Evolutionary conservation across 2,888 invertebrate genomes (phyloP).

Genomic region (Cremastinae sp.): DNA sequence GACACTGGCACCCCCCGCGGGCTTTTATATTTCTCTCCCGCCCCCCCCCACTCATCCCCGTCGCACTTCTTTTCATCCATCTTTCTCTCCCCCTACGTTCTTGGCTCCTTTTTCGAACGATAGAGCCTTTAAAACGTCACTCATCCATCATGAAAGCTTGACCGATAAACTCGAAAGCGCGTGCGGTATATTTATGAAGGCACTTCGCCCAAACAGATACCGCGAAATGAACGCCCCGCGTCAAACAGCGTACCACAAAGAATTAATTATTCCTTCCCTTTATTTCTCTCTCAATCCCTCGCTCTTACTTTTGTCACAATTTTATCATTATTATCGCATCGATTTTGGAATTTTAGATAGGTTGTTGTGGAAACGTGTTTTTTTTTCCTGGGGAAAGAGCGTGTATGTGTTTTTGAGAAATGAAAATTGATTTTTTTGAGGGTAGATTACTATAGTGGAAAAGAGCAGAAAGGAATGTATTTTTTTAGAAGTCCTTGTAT

Average conservation of each 20-base stretch:
- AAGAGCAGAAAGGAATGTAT: no score
- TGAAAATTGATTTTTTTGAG: no score
- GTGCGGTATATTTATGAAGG: conserved; percentile 38
- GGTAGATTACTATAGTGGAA: no score
- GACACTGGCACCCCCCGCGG: conserved; percentile 7
- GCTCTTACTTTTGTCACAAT: neutral
- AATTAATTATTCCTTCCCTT: no score
- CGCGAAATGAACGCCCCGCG: conserved; percentile 32
- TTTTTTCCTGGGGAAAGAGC: no score
- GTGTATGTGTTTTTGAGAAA: no score
- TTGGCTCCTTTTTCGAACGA: conserved; percentile 15
- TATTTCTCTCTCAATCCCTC: neutral
- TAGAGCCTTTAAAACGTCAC: conserved; percentile 52
- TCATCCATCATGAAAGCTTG: conserved; percentile 57
- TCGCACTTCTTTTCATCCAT: neutral
- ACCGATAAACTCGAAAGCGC: conserved; percentile 53
- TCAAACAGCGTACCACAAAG: neutral
- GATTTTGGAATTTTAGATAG: no score
- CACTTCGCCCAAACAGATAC: conserved; percentile 20
- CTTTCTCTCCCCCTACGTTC: conserved; percentile 5
- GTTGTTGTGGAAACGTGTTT: no score
- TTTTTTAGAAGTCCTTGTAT: no score
- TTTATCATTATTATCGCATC: no score
- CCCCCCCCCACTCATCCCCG: neutral
- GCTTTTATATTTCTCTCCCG: conserved; percentile 36